A percentile compares a stretch with the other conserved stretches of the same genome.
Conservation (phyloP, 1,140 invertebrate genomes). For the Limonius californicus region DNA sequence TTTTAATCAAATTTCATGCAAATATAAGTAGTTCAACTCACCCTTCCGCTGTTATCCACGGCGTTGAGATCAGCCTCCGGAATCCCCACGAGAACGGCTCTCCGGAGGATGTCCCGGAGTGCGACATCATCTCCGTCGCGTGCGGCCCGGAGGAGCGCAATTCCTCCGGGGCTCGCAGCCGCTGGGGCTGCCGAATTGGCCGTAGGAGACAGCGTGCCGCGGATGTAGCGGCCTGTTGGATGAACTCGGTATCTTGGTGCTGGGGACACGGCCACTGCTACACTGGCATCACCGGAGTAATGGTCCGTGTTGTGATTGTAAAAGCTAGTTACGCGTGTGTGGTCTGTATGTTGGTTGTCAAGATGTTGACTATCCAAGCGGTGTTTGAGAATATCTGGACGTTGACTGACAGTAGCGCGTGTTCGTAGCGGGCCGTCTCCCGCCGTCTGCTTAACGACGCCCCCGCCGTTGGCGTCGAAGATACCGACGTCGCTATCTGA, state of each 20-base stretch:
- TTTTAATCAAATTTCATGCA: not conserved
- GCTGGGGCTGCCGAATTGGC: constrained; percentile 38
- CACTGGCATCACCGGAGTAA: not conserved
- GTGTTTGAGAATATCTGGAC: constrained; percentile 22
- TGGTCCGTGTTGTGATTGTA: not conserved
- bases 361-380: not conserved
- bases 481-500: constrained; percentile 28
- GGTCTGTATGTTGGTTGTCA: not conserved
- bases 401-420: constrained; percentile 37
- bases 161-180: constrained; percentile 45
- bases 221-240: constrained; percentile 43
- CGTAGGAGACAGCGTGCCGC: constrained; percentile 47
- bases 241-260: constrained; percentile 39
- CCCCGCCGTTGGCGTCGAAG: constrained; percentile 22
- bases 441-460: constrained; percentile 26
- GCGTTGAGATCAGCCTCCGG: constrained; percentile 41
- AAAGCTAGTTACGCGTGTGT: not conserved
- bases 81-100: constrained; percentile 33
- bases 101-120: constrained; percentile 36
- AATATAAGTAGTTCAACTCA: constrained; percentile 26
- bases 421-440: constrained; percentile 24
- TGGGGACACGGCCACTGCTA: constrained; percentile 35
- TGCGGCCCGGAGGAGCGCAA: constrained; percentile 41
- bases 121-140: constrained; percentile 44
- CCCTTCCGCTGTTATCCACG: constrained; percentile 43